Evolutionary conservation across 2,797 vertebrate genomes (phyloP), one percentile per base, ranked within the genome.

Genomic region (Anas capensis): DNA sequence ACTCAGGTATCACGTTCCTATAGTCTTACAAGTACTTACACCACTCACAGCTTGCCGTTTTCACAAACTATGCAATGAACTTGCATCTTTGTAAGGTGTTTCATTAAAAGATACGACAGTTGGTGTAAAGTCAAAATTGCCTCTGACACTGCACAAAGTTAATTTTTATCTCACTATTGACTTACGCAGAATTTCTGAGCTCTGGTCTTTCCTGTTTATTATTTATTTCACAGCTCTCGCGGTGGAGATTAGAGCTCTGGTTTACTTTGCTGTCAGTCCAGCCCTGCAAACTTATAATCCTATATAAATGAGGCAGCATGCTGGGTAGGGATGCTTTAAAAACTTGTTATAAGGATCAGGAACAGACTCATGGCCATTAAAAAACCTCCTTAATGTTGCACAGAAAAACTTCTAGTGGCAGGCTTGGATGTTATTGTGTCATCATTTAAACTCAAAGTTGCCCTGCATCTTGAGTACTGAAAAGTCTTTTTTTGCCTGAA

Each of bases 81-180:
- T 36, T n/a, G 6, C 0, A 1, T 27, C 72, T 80, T 49, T 20
- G 14, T 17, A 62, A 61, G 21, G 23, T 14, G 57, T 51, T 83
- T 64, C 29, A 65, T 69, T 76, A 60, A 72, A 62, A 80, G 31
- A 51, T 17, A 42, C 5, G 18, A 44, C 21, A 20, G 3, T 21
- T 64, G 9, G 10, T 27, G 58, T 68, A 5, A 56, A 86, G 40
- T 17, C 19, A 85, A 44, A 82, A 57, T 31, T 49, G 6, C 8
- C 27, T 24, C 36, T 4, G 10, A 70, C 20, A 58, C 38, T 34
- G 54, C 36, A 68, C 23, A 79, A 78, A 23, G 9, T 61, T 84
- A 7, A n/a, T 10, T 86, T 78, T 69, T 75, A 93, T 31, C 18
- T 21, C 7, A 8, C 81, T 34, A n/a, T 58, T 85, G 88, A 86